Evolutionary conservation across 2,888 invertebrate species (phyloP), one percentile per base, ranked within the genome.

Genomic region (Ceriagrion tenellum): DNA sequence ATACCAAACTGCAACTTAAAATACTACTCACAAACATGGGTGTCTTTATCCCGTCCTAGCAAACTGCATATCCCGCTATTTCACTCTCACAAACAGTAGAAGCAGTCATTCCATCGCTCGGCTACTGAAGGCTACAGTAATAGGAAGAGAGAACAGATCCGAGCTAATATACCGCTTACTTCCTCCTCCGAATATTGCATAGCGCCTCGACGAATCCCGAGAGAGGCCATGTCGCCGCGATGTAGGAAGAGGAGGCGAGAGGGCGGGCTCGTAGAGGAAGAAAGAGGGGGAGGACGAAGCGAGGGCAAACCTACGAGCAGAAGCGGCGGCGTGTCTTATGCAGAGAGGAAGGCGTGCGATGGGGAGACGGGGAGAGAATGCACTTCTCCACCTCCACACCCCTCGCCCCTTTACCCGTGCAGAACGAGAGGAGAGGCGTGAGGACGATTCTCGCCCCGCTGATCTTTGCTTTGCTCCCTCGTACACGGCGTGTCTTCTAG

Each of bases 131-230:
- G n/a, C 69, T 30, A 23, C 26, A 69, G 40, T 63, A 93, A 47
- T 93, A 74, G 23, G 69, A 69, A 47, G 30, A n/a, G 16, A 47
- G 69, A 93, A 47, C 23, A 55, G 30, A n/a, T 30, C 26, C 93
- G 47, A 69, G 69, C 69, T 93, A 93, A 93, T 93, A 93, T 93
- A 93, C 69, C 74, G 40, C 63, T 47, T 69, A 69, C 93, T 40
- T 69, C 35, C 93, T 40, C 69, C 63, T 26, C 47, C 63, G 93
- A 69, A 63, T 69, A 93, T 63, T n/a, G 47, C 93, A 81, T 81
- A 81, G 16, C 47, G 40, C 93, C n/a, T 74, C 93, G 69, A 69
- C 69, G 93, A 93, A 93, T 93, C 93, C 93, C 69, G 69, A 35
- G 59, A 40, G 93, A 93, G 93, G 35, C 93, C 93, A 69, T 93